These are phyloP conservation scores for Minunthozetes semirufus DNA, from an alignment of 2,888 invertebrate genomes.

Conservation along the genomic window DNA sequence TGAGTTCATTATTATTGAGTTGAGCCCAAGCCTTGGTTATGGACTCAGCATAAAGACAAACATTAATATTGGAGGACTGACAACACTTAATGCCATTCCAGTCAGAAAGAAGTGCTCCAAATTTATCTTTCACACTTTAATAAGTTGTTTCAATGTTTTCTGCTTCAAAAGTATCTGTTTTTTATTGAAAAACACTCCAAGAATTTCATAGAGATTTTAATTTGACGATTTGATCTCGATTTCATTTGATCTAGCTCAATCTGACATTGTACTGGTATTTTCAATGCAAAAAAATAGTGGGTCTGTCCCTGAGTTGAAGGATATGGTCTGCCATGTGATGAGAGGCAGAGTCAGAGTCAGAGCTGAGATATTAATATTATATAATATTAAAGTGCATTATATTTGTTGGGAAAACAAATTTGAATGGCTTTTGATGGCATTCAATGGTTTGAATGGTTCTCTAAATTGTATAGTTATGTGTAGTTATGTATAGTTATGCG, in stretches of 20 bases:
- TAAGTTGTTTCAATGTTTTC: no score
- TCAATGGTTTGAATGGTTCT: constrained; percentile 6
- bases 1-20: no score
- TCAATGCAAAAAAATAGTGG: background rate
- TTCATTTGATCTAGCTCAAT: no score
- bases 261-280: background rate
- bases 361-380: background rate
- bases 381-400: constrained; percentile 13
- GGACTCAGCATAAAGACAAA: background rate
- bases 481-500: background rate
- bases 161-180: no score
- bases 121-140: no score
- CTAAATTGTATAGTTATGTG: constrained; percentile 6
- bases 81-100: background rate
- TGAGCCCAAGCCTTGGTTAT: background rate
- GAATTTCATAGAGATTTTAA: no score
- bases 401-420: background rate
- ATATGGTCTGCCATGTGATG: background rate
- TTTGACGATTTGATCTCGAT: no score
- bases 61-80: background rate
- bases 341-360: background rate
- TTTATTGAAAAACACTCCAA: no score
- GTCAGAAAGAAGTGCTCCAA: background rate
- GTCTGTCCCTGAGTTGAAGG: background rate
- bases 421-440: background rate